Evolutionary conservation across 2,797 vertebrate genomes (phyloP).

Genomic region (Crocodylus rhombifer): DNA sequence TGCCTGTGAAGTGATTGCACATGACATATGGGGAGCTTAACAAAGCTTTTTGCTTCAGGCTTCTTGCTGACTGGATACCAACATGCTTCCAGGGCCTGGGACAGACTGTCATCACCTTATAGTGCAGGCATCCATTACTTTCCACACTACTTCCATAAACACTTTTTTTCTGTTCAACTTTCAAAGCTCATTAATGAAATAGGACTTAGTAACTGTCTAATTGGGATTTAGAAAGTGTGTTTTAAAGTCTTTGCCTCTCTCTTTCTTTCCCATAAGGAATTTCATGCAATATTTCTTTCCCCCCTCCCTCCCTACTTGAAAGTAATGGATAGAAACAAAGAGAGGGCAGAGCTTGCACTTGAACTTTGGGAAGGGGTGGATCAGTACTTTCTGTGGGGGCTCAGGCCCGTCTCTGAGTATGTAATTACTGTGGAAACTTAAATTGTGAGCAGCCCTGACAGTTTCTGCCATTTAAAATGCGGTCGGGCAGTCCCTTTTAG

Average conservation of each 20-base stretch:
- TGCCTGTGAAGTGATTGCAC: conserved; percentile 4
- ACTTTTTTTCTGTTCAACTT: not conserved
- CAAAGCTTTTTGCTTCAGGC: not conserved
- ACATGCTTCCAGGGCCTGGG: not conserved
- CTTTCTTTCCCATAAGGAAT: not conserved
- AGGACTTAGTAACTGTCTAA: not conserved
- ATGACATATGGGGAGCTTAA: not conserved
- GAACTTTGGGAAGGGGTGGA: not conserved
- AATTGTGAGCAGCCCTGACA: not conserved
- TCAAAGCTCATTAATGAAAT: not conserved
- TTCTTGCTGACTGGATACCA: not conserved
- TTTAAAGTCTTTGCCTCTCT: not conserved
- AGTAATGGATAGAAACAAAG: not conserved
- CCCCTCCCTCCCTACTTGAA: too few species aligned
- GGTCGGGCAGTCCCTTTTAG: not conserved
- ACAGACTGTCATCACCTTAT: rapidly evolving
- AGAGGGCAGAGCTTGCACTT: not conserved
- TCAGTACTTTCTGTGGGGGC: not conserved
- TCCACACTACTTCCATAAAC: not conserved
- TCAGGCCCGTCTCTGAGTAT: rapidly evolving
- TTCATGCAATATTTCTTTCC: not conserved
- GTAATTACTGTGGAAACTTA: not conserved
- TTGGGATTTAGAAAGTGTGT: not conserved
- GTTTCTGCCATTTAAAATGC: not conserved
- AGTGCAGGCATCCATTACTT: not conserved